Percentiles rank a stretch among this genome's conserved stretches.
Conservation (phyloP, 2,113 vertebrate species). For the Psilopogon haemacephalus region DNA sequence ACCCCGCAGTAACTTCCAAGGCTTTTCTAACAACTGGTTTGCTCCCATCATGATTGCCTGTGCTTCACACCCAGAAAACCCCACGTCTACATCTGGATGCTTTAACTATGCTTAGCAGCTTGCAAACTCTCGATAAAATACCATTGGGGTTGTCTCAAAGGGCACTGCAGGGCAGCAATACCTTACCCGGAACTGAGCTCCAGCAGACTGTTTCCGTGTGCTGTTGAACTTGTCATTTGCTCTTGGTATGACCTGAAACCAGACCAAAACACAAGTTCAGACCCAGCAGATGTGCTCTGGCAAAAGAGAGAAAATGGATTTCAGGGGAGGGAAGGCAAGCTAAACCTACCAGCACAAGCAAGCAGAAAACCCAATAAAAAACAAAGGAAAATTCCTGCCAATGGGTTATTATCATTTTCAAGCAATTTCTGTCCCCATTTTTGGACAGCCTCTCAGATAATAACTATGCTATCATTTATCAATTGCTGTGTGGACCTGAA, state of each 20-base stretch:
- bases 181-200: conserved; percentile 80
- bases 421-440: background rate
- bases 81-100: background rate
- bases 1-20: background rate
- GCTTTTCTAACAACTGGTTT: background rate
- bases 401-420: background rate
- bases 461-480: background rate
- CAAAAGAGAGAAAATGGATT: background rate
- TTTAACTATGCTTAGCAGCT: background rate
- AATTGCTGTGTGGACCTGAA: background rate
- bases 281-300: background rate
- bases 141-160: background rate
- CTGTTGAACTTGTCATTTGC: conserved; percentile 74
- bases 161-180: background rate
- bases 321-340: background rate
- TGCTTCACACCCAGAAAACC: background rate
- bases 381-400: background rate
- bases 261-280: background rate
- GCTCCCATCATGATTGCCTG: background rate
- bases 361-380: background rate
- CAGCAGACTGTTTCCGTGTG: conserved; percentile 77
- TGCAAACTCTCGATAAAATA: background rate
- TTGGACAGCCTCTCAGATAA: background rate
- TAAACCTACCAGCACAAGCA: background rate
- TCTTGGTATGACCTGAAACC: conserved; percentile 15